Evolutionary conservation across 2,113 vertebrate species (phyloP), one percentile per base, ranked within the genome.

Genomic region (Gobiocypris rarus): DNA sequence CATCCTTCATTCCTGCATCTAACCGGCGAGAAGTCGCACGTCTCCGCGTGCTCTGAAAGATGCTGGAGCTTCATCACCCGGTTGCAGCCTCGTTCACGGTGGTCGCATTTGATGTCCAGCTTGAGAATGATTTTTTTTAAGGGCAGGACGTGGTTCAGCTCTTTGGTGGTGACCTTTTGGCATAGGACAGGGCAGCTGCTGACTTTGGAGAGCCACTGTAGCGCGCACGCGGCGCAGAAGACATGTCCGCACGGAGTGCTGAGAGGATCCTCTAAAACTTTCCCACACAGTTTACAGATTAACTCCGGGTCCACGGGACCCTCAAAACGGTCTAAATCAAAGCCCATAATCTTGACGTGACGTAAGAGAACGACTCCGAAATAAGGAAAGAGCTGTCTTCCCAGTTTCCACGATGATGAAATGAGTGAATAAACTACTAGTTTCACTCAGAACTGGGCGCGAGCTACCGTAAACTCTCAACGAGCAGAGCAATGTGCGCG

Each of bases 241-340:
- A 92, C 90, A 90, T 92, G 93, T 0, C 93, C 93, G 87, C 94
- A 91, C 13, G 92, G 92, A 8, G 93, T 89, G 91, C 89, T 87
- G 83, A 91, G 86, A 14, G 93, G 93, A 63, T 93, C 92, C 50
- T 90, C 90, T 87, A 92, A 85, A 89, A 92, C 92, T 90, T 90
- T 88, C 17, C 87, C 63, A 89, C 92, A 93, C 83, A 92, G 84
- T 67, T 78, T 75, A 88, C 92, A 92, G 84, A 88, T 71, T n/a
- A 93, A 84, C 31, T 91, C 91, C 4, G 86, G 87, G 41, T 88
- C 92, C 83, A 88, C 89, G 0, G 90, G 84, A 59, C 88, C 87
- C 1, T 85, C 86, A 74, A 92, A 92, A 70, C 90, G 90, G 43
- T 92, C 90, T 69, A 89, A 79, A 50, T 91, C 92, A 75, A 94